Evolutionary conservation across 2,888 invertebrate genomes (phyloP), one percentile per base, ranked within the genome.

Genomic region (Byasa hedistus): DNA sequence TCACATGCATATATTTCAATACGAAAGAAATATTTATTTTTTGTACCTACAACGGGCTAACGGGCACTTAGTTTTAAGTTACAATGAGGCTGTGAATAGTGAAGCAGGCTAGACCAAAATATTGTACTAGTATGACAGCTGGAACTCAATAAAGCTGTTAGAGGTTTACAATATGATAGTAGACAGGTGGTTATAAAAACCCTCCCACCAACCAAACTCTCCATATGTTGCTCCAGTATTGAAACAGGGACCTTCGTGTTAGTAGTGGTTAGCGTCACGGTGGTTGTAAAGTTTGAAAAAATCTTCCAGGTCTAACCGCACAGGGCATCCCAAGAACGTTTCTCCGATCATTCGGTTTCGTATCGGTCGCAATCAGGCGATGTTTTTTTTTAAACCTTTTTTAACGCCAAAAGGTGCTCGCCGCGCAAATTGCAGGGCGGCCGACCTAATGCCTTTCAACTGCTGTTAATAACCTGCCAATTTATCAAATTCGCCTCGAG

Each of bases 391-490:
- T 90, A 86, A 86, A 87, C 89, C 81, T 87, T 86, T 86, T 85
- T 88, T 88, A 85, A 85, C 85, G 84, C 68, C 79, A 80, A 80
- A 39, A 72, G 81, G 79, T 83, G 83, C 78, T 77, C 78, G 78
- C 79, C 81, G 79, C 83, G 75, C 87, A 91, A 91, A 91, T 91
- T 91, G 89, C 89, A 91, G 91, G 87, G 89, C 89, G 81, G 88
- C 82, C 80, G 74, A 82, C 87, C 91, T 91, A 90, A 91, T 91
- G 90, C 89, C 89, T 91, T 91, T 91, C 91, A 91, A 91, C 91
- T 91, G 91, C 86, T 91, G 87, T 91, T 91, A 91, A 91, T 91
- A 90, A 87, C 90, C 91, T 90, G 91, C 87, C 91, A 90, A 91
- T 91, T 90, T 89, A 91, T 91, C 89, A 90, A 89, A 85, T 77